Conservation (phyloP, 1,140 invertebrate species). For the Schlechtendalia chinensis region DNA sequence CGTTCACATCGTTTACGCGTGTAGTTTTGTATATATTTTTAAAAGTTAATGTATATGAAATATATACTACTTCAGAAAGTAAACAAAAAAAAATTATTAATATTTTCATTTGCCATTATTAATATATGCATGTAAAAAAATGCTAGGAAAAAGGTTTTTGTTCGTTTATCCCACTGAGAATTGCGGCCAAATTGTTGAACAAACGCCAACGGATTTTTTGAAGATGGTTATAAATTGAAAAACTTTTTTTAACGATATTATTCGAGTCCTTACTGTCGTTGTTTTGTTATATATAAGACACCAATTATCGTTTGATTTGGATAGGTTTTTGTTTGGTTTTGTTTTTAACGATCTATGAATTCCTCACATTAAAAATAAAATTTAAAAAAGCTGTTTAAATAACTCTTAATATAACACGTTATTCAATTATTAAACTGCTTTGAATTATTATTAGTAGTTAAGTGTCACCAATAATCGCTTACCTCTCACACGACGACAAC, state of each 20-base stretch:
- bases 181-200: background rate
- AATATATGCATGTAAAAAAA: constrained; percentile 1
- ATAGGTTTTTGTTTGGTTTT: constrained; percentile 2
- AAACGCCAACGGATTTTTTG: constrained; percentile 17
- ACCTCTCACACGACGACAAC: no score
- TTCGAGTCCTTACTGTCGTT: constrained; percentile 1
- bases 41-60: background rate
- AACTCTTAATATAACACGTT: background rate
- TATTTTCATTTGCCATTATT: background rate
- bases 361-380: background rate
- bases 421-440: no score
- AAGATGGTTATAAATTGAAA: constrained; percentile 17
- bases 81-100: background rate
- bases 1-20: no score
- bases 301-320: constrained; percentile 1
- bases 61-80: background rate
- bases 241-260: constrained; percentile 29
- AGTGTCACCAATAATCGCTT: no score
- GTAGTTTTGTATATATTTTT: background rate
- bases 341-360: background rate
- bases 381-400: background rate
- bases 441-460: no score
- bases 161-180: background rate
- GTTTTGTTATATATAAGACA: constrained; percentile 26
- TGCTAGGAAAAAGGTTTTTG: background rate